These are phyloP conservation scores for Tachuris rubrigastra DNA, from an alignment of 2,113 vertebrate genomes.

Conservation along the genomic window DNA sequence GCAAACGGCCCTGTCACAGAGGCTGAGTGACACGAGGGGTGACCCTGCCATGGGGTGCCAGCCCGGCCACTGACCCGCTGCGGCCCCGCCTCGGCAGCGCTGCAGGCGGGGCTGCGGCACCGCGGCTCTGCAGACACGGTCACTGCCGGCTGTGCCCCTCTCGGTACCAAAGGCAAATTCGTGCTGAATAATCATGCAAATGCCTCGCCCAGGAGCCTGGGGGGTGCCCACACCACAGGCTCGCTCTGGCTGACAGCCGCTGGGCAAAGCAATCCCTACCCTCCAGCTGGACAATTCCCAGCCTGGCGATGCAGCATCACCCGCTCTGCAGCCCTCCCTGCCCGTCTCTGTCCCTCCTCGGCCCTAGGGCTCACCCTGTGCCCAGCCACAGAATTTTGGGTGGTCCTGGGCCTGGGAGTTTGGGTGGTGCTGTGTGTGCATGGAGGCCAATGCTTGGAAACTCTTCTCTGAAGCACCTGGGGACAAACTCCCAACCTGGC, in stretches of 20 bases:
- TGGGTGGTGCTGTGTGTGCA: rapidly evolving
- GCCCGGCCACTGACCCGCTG: not conserved
- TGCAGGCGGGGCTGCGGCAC: too few species aligned
- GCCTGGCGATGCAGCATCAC: not conserved
- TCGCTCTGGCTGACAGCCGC: rapidly evolving
- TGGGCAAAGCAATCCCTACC: not conserved
- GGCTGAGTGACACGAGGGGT: rapidly evolving
- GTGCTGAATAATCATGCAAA: not conserved
- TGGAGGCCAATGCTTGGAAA: not conserved
- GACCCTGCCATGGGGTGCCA: not conserved
- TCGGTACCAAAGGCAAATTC: not conserved
- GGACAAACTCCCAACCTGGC: not conserved
- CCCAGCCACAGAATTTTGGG: rapidly evolving
- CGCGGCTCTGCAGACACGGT: rapidly evolving
- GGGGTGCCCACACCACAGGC: rapidly evolving
- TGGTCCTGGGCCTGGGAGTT: rapidly evolving
- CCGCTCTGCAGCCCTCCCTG: not conserved
- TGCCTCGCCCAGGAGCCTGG: not conserved
- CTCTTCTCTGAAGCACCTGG: not conserved
- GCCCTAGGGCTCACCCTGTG: not conserved
- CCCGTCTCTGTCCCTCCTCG: rapidly evolving
- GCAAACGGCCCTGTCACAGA: not conserved
- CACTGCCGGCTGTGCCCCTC: not conserved
- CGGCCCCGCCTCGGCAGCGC: rapidly evolving
- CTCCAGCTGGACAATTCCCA: not conserved